Conservation (phyloP, 2,797 vertebrate species). For the Hybognathus amarus region DNA sequence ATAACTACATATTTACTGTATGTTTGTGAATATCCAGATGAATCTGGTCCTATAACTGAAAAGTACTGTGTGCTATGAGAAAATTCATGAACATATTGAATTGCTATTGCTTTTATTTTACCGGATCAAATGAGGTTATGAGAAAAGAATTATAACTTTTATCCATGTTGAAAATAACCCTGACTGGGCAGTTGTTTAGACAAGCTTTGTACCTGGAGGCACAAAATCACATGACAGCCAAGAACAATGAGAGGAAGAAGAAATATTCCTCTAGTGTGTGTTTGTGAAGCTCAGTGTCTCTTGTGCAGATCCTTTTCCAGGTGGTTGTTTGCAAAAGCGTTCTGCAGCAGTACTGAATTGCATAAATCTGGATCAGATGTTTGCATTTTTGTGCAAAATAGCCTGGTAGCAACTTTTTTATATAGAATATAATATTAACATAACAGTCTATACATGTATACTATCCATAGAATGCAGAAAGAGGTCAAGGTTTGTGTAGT, state of each 20-base stretch:
- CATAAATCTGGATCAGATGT: background rate
- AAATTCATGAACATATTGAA: background rate
- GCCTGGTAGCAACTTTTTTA: background rate
- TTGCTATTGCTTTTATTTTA: background rate
- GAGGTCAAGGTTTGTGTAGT: background rate
- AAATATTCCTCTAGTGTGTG: slow-evolving; percentile 50
- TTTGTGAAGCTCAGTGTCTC: slow-evolving; percentile 23
- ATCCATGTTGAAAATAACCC: background rate
- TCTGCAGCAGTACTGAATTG: background rate
- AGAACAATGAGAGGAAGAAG: slow-evolving; percentile 52
- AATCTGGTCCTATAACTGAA: background rate
- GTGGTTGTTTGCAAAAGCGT: slow-evolving; percentile 5
- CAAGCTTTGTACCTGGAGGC: slow-evolving; percentile 35
- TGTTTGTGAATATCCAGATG: background rate
- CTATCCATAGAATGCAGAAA: too few species aligned
- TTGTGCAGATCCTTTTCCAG: slow-evolving; percentile 33
- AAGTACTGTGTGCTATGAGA: background rate
- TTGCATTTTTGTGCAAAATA: slow-evolving; percentile 21
- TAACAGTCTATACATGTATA: background rate
- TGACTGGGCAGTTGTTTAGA: slow-evolving; percentile 3
- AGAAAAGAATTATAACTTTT: slow-evolving; percentile 15
- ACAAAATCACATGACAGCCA: slow-evolving; percentile 34
- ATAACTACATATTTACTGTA: background rate
- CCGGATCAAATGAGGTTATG: background rate
- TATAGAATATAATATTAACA: background rate